Percentiles rank a stretch among this genome's conserved stretches.
Conservation (phyloP, 1,140 invertebrate species). For the Drosophila chauvacae region DNA sequence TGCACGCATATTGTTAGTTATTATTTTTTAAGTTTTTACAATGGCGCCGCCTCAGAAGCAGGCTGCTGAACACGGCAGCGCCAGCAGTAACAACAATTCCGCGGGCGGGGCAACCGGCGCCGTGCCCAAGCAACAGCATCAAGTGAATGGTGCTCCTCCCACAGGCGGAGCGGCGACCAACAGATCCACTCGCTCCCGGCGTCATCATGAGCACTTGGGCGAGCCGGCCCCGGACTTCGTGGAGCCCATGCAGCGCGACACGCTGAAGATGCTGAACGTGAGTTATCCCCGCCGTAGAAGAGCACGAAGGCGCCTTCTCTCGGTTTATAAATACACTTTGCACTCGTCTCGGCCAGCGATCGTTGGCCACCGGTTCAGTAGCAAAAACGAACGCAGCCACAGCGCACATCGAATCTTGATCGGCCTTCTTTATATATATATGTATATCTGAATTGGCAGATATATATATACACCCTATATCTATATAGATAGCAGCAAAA, state of each 20-base stretch:
- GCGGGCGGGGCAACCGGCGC: constrained; percentile 48
- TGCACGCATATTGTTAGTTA: constrained; percentile 16
- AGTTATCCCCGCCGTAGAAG: constrained; percentile 48
- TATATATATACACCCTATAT: constrained; percentile 20
- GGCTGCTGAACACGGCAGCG: constrained; percentile 41
- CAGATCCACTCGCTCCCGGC: constrained; percentile 37
- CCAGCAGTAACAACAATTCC: constrained; percentile 35
- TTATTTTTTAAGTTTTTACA: constrained; percentile 18
- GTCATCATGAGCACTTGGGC: constrained; percentile 59
- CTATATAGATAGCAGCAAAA: constrained; percentile 42
- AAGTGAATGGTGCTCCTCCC: constrained; percentile 9
- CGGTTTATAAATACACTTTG: constrained; percentile 71
- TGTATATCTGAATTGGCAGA: constrained; percentile 20
- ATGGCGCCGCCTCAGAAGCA: constrained; percentile 65
- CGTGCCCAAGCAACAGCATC: constrained; percentile 52
- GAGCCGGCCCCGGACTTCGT: constrained; percentile 68
- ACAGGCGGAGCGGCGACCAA: constrained; percentile 27
- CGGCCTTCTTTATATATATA: constrained; percentile 13
- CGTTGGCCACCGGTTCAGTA: constrained; percentile 49
- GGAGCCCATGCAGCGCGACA: constrained; percentile 55
- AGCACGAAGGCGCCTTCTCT: constrained; percentile 27
- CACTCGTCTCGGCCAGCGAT: constrained; percentile 55
- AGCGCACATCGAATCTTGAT: constrained; percentile 34
- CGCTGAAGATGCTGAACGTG: constrained; percentile 69
- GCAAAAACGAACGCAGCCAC: constrained; percentile 53